Evolutionary conservation across 2,888 invertebrate species (phyloP), one percentile per base, ranked within the genome.

Genomic region (Hofmannophila pseudospretella): DNA sequence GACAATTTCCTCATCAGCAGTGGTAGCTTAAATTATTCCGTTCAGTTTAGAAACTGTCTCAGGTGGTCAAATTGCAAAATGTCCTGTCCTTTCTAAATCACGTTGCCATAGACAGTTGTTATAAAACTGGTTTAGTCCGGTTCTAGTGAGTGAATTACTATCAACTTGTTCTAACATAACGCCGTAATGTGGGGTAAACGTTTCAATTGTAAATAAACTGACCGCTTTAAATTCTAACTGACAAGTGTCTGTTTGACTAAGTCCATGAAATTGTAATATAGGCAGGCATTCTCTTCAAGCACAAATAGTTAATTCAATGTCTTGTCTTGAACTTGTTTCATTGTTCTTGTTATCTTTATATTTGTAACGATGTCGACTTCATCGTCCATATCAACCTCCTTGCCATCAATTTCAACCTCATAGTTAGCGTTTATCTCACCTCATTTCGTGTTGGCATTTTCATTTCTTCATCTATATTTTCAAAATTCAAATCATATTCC

Each of bases 11-110:
- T 43, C 49, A 47, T 46, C 47, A 51, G 44, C 38, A 32, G 42
- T 41, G 36, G 12, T 20, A 22, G 44, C 49, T 47, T 48, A 44
- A 47, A 46, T 52, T 51, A 47, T 47, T 41, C 41, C 43, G 38
- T 36, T 43, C 44, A 51, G 47, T 53, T 54, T 51, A 52, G 45
- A 43, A 47, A 47, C 55, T 58, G 66, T 64, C 73, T 74, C 76
- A 77, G 76, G 76, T 81, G 79, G 65, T 67, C 54, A 57, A 49
- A 54, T 76, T 76, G 67, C 78, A 67, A 75, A 78, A 75, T 67
- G 65, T 61, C 58, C 58, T 70, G 71, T 70, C 67, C 67, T 61
- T 71, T 75, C 73, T 67, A 75, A 69, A 70, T 62, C 60, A 54
- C 49, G 48, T 45, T 38, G 48, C 47, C 51, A 65, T 53, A 62